A percentile compares a stretch with the other conserved stretches of the same genome.
Conservation (phyloP, 2,888 invertebrate species). For the Theretra japonica region DNA sequence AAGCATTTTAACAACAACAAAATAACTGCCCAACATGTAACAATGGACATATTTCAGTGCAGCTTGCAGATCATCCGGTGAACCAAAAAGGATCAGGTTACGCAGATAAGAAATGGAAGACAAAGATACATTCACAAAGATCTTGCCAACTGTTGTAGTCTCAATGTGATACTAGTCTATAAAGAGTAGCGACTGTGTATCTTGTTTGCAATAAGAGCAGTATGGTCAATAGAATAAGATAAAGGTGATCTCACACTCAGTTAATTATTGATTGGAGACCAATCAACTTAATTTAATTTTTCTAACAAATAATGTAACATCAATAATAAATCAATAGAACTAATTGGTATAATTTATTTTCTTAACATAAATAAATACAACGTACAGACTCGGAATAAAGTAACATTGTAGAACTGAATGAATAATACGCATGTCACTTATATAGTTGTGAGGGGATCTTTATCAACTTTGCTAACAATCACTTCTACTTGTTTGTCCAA, state of each 20-base stretch:
- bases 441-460: conserved; percentile 90
- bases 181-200: conserved; percentile 42
- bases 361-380: conserved; percentile 3
- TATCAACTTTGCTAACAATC: conserved; percentile 88
- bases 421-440: conserved; percentile 61
- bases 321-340: conserved; percentile 22
- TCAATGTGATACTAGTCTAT: conserved; percentile 50
- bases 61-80: conserved; percentile 69
- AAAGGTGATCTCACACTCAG: conserved; percentile 77
- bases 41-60: conserved; percentile 80
- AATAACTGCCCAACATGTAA: conserved; percentile 61
- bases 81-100: conserved; percentile 59
- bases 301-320: conserved; percentile 24
- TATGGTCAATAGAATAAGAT: conserved; percentile 52
- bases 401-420: neutral
- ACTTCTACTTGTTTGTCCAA: conserved; percentile 85
- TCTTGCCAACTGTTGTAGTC: conserved; percentile 76
- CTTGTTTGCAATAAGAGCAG: conserved; percentile 40
- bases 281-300: conserved; percentile 11
- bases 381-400: conserved; percentile 22
- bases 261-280: conserved; percentile 30
- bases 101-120: conserved; percentile 66
- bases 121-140: conserved; percentile 65
- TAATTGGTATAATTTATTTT: conserved; percentile 24
- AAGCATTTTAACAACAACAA: conserved; percentile 56